phyloP scores from a whole-genome alignment of 2,797 vertebrate genomes.

The Dryobates pubescens region DNA sequence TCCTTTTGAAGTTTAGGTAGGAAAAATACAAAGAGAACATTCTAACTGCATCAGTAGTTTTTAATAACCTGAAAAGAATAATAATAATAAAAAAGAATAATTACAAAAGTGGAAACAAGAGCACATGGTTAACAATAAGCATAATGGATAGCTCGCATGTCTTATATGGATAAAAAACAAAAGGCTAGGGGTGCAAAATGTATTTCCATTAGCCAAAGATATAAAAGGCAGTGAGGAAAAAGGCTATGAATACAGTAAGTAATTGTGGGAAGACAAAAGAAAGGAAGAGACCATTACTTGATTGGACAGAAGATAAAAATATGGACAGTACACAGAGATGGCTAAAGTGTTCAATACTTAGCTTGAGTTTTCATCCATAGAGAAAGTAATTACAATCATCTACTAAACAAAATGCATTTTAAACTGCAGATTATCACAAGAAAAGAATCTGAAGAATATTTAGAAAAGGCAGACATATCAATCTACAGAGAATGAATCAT shows the following conservation, averaged over 20 bases:
- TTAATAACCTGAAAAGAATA: background rate
- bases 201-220: background rate
- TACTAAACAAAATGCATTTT: background rate
- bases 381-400: background rate
- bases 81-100: background rate
- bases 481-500: background rate
- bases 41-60: background rate
- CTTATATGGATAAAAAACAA: background rate
- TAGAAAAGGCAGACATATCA: background rate
- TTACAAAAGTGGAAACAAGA: constrained; percentile 2
- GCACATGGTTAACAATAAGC: background rate
- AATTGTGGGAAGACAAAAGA: background rate
- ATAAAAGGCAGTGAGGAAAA: background rate
- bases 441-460: background rate
- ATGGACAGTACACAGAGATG: background rate
- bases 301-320: background rate
- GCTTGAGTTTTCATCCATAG: background rate
- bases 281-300: background rate
- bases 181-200: background rate
- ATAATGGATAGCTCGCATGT: background rate
- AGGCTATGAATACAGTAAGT: background rate
- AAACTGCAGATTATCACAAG: background rate
- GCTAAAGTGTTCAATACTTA: background rate
- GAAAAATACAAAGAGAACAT: background rate
- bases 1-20: background rate